Base-by-base conservation (phyloP, 1,140 invertebrate species). In the Octopus sinensis region DNA sequence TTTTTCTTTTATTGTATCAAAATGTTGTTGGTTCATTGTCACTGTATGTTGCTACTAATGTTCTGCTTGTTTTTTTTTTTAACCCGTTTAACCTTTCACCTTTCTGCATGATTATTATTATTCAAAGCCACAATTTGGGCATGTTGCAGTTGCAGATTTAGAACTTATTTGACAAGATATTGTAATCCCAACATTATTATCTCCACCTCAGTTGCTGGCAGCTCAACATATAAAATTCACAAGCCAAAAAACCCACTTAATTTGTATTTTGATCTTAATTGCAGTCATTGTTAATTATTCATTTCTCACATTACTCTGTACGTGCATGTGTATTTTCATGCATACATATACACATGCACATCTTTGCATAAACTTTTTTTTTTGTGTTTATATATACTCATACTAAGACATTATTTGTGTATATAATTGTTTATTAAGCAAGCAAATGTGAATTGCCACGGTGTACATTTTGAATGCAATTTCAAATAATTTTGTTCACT, bases 1-100 rank as follows among this genome's bases (percentile, higher is more conserved):
- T n/a, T 73, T 73, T 73, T 73, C 9, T 12, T 73, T 73, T 73
- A 73, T 43, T 43, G 30, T 43, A 43, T 73, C 56, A 9, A 62
- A 62, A 9, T 62, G 56, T 73, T 73, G 68, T 73, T 13, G 13
- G 68, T 7, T 73, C 30, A 73, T 73, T 73, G 68, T 73, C 68
- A 73, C 68, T 73, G 68, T 73, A 73, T 73, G 68, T 73, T 73
- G 68, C 68, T 73, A 73, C 68, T 12, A 73, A 73, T 73, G 68
- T 73, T n/a, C 68, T 12, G 68, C 68, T 17, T 73, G 6, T 73
- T 73, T 73, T 23, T 23, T 73, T 43, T 43, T 43, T 43, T 43
- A 43, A 43, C 30, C 30, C 30, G 30, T 43, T 43, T 43, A 43
- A 43, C 30, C 30, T 73, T 13, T 10, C 68, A 73, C 68, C 68